phyloP scores from a whole-genome alignment of 2,113 vertebrate genomes.

The Campylomormyrus tamandua region DNA sequence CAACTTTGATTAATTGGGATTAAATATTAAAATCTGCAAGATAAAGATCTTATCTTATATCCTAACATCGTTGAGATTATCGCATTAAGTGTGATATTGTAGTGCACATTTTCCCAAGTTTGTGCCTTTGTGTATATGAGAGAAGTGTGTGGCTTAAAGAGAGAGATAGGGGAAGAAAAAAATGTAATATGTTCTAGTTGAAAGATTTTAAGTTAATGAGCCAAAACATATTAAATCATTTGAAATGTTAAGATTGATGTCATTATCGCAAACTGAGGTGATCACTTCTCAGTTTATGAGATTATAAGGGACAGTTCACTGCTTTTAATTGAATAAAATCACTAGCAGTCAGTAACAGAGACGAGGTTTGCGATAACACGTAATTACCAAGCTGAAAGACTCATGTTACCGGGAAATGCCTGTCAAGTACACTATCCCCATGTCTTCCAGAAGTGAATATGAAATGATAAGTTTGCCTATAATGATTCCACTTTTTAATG shows the following conservation, averaged over 20 bases:
- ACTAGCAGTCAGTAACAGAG: slow-evolving; percentile 8
- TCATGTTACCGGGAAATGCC: not conserved
- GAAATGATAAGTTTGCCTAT: not conserved
- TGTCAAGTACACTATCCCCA: not conserved
- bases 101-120: not conserved
- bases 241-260: slow-evolving; percentile 5
- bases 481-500: not conserved
- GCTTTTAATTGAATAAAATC: slow-evolving; percentile 10
- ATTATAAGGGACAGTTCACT: not conserved
- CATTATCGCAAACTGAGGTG: not conserved
- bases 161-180: not conserved
- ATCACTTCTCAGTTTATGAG: slow-evolving; percentile 14
- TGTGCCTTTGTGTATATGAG: not conserved
- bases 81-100: not conserved
- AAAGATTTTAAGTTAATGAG: not conserved
- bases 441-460: not conserved
- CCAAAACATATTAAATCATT: slow-evolving; percentile 6
- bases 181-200: not conserved
- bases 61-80: not conserved
- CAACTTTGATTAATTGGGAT: not conserved
- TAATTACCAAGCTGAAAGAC: not conserved
- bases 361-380: slow-evolving; percentile 4
- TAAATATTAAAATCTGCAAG: not conserved
- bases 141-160: not conserved
- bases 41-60: not conserved